A percentile compares a stretch with the other conserved stretches of the same genome.
Conservation (phyloP, 2,113 vertebrate genomes). For the Prinia subflava region DNA sequence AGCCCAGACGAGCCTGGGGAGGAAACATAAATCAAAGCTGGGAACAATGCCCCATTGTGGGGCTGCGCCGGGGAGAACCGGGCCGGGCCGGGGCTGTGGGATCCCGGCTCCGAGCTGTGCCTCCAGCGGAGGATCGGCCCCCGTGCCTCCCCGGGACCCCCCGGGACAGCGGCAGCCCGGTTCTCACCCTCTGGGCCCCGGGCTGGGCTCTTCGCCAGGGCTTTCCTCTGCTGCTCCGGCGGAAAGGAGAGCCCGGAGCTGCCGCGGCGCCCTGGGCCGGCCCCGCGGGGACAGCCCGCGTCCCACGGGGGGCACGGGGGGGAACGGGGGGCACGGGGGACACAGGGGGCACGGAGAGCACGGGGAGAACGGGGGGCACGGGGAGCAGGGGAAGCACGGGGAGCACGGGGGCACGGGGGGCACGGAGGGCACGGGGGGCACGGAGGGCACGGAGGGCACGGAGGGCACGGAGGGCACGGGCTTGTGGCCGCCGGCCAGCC, state of each 20-base stretch:
- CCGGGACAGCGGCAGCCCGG: background rate
- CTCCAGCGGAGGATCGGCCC: too few relatives aligned
- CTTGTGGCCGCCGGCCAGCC: fast-evolving
- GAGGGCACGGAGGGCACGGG: too few relatives aligned
- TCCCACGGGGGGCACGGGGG: fast-evolving
- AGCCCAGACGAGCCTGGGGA: background rate
- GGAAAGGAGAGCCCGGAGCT: background rate
- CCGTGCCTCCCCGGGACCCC: background rate
- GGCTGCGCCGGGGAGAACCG: background rate
- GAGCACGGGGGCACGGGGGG: too few relatives aligned
- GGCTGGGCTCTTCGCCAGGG: background rate
- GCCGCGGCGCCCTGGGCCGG: fast-evolving
- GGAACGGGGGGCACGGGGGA: too few relatives aligned
- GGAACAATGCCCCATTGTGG: conserved; percentile 7
- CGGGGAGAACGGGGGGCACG: too few relatives aligned
- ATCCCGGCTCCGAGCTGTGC: fast-evolving
- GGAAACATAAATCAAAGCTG: background rate
- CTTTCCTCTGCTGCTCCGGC: background rate
- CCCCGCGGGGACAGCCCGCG: fast-evolving
- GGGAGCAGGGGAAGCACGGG: too few relatives aligned
- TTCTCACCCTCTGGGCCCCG: background rate
- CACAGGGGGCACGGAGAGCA: too few relatives aligned
- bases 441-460: too few relatives aligned
- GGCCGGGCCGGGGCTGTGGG: background rate
- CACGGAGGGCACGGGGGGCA: too few relatives aligned